A percentile compares a stretch with the other conserved stretches of the same genome.
These are phyloP conservation scores for Scomber scombrus DNA, from an alignment of 2,113 vertebrate genomes.

Conservation along the genomic window DNA sequence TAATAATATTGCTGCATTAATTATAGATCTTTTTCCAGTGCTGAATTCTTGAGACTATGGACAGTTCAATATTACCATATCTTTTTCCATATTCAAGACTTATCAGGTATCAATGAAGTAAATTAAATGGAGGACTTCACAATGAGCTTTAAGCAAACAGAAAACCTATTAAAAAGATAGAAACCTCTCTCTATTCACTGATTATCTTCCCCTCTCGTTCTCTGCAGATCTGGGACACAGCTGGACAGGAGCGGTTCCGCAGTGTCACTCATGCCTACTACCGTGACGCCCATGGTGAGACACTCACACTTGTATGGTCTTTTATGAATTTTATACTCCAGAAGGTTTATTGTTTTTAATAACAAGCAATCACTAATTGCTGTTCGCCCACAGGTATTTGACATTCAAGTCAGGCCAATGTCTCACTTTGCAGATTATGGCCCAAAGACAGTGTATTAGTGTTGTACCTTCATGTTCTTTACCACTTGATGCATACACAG, in stretches of 20 bases:
- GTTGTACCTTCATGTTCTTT: neutral
- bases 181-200: conserved; percentile 19
- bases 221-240: conserved; percentile 87
- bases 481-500: neutral
- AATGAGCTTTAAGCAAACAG: conserved; percentile 23
- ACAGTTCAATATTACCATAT: neutral
- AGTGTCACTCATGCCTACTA: conserved; percentile 95
- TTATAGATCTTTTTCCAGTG: neutral
- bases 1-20: neutral
- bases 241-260: conserved; percentile 92
- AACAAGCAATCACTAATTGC: neutral
- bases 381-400: neutral
- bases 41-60: neutral
- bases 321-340: neutral
- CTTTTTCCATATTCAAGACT: conserved; percentile 39
- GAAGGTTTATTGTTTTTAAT: neutral
- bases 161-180: conserved; percentile 37
- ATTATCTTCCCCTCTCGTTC: conserved; percentile 35
- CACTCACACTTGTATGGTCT: neutral
- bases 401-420: neutral
- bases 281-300: conserved; percentile 92
- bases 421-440: neutral
- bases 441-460: neutral
- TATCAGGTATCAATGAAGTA: neutral
- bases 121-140: conserved; percentile 22